These are phyloP conservation scores for Pachyrhynchus sulphureomaculatus DNA, from an alignment of 1,140 invertebrate genomes.

Conservation along the genomic window DNA sequence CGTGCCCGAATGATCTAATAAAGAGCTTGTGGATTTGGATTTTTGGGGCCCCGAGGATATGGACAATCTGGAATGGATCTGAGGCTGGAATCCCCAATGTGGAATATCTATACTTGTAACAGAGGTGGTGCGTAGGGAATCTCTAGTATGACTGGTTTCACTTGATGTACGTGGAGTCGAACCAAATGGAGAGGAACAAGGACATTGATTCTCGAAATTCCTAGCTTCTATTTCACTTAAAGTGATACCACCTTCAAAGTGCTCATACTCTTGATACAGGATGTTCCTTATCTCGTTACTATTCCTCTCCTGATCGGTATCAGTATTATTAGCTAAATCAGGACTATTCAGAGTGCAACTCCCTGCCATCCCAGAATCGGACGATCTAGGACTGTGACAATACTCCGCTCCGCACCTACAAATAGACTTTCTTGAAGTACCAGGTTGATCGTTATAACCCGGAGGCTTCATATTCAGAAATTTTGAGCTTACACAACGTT, in stretches of 20 bases:
- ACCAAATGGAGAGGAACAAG: constrained; percentile 70
- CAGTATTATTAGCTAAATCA: constrained; percentile 52
- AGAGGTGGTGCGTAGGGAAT: constrained; percentile 54
- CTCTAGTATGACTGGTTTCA: constrained; percentile 53
- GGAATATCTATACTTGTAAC: constrained; percentile 55
- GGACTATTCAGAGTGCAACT: constrained; percentile 71
- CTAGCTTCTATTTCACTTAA: constrained; percentile 64
- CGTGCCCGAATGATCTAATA: constrained; percentile 21
- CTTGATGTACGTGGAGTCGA: constrained; percentile 66
- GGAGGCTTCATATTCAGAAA: constrained; percentile 48
- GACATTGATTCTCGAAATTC: constrained; percentile 68
- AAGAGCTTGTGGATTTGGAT: constrained; percentile 37
- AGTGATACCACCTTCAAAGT: constrained; percentile 43
- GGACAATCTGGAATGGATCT: constrained; percentile 40
- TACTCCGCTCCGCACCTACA: constrained; percentile 63
- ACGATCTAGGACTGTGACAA: constrained; percentile 66
- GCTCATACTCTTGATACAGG: constrained; percentile 21
- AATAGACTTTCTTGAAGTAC: constrained; percentile 45
- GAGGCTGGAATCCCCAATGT: constrained; percentile 47
- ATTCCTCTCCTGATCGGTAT: constrained; percentile 18
- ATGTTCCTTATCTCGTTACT: constrained; percentile 32
- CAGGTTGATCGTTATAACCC: constrained; percentile 16
- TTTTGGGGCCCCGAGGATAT: constrained; percentile 37
- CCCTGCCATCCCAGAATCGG: constrained; percentile 81
- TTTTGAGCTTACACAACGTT: constrained; percentile 56